A percentile compares a stretch with the other conserved stretches of the same genome.
These are phyloP conservation scores for Hyposmocoma kahamanoa DNA, from an alignment of 1,140 invertebrate genomes.

Conservation along the genomic window DNA sequence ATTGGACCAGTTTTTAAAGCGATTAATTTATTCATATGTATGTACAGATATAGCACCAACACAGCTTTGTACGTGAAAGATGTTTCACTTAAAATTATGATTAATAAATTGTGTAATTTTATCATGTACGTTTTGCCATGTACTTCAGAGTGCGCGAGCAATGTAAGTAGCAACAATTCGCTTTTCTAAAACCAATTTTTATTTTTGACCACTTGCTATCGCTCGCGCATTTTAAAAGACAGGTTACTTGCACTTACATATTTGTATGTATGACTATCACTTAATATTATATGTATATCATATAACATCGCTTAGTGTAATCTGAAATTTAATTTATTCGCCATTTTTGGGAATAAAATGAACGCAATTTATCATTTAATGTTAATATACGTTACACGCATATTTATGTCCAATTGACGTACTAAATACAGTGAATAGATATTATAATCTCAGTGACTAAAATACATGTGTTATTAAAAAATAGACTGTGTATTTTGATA, in stretches of 20 bases:
- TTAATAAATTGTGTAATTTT: constrained; percentile 18
- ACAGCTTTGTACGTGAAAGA: constrained; percentile 18
- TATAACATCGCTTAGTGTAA: constrained; percentile 36
- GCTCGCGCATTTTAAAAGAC: constrained; percentile 13
- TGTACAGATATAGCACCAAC: constrained; percentile 18
- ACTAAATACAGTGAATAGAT: constrained; percentile 11
- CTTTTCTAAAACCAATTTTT: not conserved
- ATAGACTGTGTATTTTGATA: constrained; percentile 68
- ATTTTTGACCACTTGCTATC: not conserved
- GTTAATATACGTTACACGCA: constrained; percentile 2
- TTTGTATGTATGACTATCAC: no score
- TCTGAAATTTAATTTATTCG: constrained; percentile 31
- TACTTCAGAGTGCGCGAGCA: constrained; percentile 14
- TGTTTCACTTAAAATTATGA: constrained; percentile 11
- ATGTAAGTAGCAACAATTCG: not conserved
- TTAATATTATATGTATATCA: constrained; percentile 37
- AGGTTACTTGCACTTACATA: constrained; percentile 24
- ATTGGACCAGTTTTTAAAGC: constrained; percentile 40
- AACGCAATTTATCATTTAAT: constrained; percentile 8
- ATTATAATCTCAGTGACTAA: constrained; percentile 58
- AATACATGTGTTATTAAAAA: constrained; percentile 32
- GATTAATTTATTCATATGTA: constrained; percentile 26
- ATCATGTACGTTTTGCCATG: constrained; percentile 11
- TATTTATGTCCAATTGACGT: constrained; percentile 23
- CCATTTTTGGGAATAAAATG: constrained; percentile 18